Base-by-base conservation (phyloP, 2,888 invertebrate genomes). In the Philereme vetulata region DNA sequence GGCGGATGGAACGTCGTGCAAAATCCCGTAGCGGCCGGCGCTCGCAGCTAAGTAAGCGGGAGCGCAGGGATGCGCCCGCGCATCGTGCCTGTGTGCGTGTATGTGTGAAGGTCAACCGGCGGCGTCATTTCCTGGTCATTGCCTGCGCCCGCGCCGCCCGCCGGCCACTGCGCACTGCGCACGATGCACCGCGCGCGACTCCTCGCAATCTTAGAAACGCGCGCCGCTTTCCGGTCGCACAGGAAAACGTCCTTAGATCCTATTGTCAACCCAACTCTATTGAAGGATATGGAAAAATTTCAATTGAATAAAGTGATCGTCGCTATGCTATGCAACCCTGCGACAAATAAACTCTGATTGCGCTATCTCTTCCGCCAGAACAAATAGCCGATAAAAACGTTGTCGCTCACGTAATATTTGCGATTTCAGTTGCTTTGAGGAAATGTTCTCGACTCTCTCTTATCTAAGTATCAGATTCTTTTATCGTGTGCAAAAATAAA, bases 41-140 rank as follows among this genome's bases (percentile, higher is more conserved):
- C 65, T 64, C 75, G 68, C 51, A 38, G 57, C 54, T 50, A 53
- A 55, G 51, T 54, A 50, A 42, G 51, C 51, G 72, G 75, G 75
- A 74, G 74, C 65, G 68, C 72, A 68, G 78, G 78, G 78, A 71
- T 76, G 79, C 74, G 75, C 63, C 64, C 50, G 67, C 64, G 71
- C 56, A 58, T 62, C 34, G 48, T 42, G 67, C 65, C 70, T 62
- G 72, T 72, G 74, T 74, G 78, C 71, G 75, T 62, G 79, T 72
- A 68, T 75, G 72, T 76, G 68, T 72, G 90, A 91, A 91, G 90
- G 90, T 90, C 90, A 90, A 75, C 80, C 78, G 90, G 86, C 90
- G 89, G 90, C 90, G 89, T 89, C 90, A 90, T 90, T 90, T 91
- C 90, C 90, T 91, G 90, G 90, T 90, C 90, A 90, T 88, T 90